Conservation (phyloP, 2,113 vertebrate species). For the Tautogolabrus adspersus region DNA sequence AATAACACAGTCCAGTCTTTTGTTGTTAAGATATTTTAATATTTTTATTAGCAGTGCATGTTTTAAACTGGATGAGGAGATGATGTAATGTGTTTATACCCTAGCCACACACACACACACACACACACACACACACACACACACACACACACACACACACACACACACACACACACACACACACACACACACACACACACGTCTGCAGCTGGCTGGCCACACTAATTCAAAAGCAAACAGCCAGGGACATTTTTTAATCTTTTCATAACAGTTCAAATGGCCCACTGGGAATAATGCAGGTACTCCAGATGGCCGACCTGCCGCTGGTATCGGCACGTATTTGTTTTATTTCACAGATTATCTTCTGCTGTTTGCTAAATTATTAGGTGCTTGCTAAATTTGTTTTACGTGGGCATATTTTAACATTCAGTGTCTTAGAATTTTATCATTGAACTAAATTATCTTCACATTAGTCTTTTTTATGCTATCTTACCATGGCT, state of each 20-base stretch:
- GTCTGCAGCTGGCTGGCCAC: conserved; percentile 17
- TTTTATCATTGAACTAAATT: not conserved
- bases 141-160: not conserved
- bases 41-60: too few species aligned
- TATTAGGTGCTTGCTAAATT: not conserved
- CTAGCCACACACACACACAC: too few species aligned
- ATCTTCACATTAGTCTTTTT: too few species aligned
- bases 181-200: not conserved
- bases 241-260: conserved; percentile 49
- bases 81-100: conserved; percentile 28
- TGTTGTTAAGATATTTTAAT: too few species aligned
- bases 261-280: conserved; percentile 31
- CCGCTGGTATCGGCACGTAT: conserved; percentile 15
- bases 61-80: not conserved
- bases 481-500: not conserved
- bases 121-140: not conserved
- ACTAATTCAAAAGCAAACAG: conserved; percentile 46
- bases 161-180: conserved; percentile 1
- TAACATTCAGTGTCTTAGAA: not conserved
- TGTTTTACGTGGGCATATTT: not conserved
- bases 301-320: conserved; percentile 55
- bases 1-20: not conserved
- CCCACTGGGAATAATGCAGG: conserved; percentile 36
- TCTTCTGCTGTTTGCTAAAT: conserved; percentile 23
- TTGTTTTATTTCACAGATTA: conserved; percentile 30